Base-by-base conservation (phyloP, 2,888 invertebrate species). In the Caenorhabditis sp. region DNA sequence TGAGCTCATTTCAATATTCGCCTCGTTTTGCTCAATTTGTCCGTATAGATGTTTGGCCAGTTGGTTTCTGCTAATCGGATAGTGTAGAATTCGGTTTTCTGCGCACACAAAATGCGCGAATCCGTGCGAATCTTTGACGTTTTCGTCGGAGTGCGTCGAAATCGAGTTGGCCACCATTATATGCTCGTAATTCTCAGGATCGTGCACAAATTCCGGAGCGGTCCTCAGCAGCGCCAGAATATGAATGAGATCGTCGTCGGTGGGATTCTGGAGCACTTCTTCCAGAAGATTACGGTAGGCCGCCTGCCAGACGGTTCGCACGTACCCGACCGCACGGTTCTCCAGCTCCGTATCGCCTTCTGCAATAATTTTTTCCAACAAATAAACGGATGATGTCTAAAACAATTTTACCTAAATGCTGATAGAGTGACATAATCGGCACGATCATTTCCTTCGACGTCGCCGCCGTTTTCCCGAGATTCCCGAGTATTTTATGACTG, bases 291-390 rank as follows among this genome's bases (percentile, higher is more conserved):
- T 46, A 22, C 30, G 17, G 13, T 17, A 6, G 2, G 30, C 30
- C 7, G 45, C 13, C 2, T 7, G 43, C 72, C 72, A 73, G 27
- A 73, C 27, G 2, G n/a, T 26, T 9, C 30, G 27, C 17, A 65
- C 56, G 43, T 73, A 65, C 27, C 13, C 37, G 8, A 73, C 30
- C 6, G 72, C 56, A 22, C 63, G 58, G 8, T 63, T 52, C 26
- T 73, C 72, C 17, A 73, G 30, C 17, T 63, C 63, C 7, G 72
- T 63, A 2, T 65, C 73, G 17, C 20, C 39, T 53, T 74, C 73
- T 70, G 43, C 11, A 61, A 70, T 30, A 26, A 46, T 26, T 46
- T 46, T 46, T 41, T 41, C 3, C 5, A 8, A 43, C 5, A 48
- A 27, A 27, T 27, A 27, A 46, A 15, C 24, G 1, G 13, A 17